These are phyloP conservation scores for Heliconius congener DNA, from an alignment of 1,140 invertebrate genomes.

Conservation along the genomic window DNA sequence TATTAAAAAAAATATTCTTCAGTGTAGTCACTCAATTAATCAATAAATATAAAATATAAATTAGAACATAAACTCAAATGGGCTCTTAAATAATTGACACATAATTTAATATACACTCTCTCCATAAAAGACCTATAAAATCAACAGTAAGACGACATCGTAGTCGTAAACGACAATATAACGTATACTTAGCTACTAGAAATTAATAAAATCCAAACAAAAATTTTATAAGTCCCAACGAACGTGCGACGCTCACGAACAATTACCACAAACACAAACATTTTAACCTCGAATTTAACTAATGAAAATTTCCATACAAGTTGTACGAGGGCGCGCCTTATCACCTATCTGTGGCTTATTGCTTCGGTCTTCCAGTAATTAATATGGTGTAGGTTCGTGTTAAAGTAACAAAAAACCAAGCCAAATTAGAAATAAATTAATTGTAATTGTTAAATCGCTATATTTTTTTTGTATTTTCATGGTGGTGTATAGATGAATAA, in stretches of 20 bases:
- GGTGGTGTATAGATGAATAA: neutral
- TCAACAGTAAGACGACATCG: neutral
- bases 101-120: neutral
- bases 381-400: slow-evolving; percentile 53
- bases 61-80: slow-evolving; percentile 1
- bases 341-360: slow-evolving; percentile 70
- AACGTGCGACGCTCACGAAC: slow-evolving; percentile 54
- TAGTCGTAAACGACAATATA: slow-evolving; percentile 29
- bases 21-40: neutral
- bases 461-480: neutral
- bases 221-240: slow-evolving; percentile 47
- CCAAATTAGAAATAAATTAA: slow-evolving; percentile 32
- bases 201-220: slow-evolving; percentile 54
- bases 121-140: slow-evolving; percentile 24
- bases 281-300: slow-evolving; percentile 71
- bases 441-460: slow-evolving; percentile 8
- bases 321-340: slow-evolving; percentile 63
- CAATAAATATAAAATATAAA: slow-evolving; percentile 3
- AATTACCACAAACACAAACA: slow-evolving; percentile 68
- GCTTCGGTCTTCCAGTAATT: slow-evolving; percentile 65
- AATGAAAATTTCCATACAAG: slow-evolving; percentile 74
- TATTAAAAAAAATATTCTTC: too few relatives aligned
- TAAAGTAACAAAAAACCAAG: slow-evolving; percentile 20
- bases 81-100: neutral
- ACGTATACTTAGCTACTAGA: slow-evolving; percentile 19